Evolutionary conservation across 2,113 vertebrate genomes (phyloP), one percentile per base, ranked within the genome.

Genomic region (Helogale parvula): DNA sequence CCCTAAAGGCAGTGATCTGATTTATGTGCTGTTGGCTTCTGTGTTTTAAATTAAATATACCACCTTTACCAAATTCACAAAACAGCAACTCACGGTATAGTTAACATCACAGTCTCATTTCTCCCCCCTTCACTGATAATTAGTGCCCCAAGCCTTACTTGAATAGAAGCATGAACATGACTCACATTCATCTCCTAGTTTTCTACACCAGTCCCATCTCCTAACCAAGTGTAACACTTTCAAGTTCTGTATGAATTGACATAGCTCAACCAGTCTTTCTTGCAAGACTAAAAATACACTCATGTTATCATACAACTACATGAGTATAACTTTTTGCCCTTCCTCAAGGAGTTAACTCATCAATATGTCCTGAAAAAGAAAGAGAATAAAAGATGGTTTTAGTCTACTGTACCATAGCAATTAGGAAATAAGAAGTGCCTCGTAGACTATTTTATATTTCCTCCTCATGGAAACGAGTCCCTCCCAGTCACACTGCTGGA

Each of bases 151-250:
- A n/a, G 21, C 33, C 50, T 80, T 27, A 54, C 77, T 76, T 74
- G 85, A 97, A 63, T 21, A 90, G 45, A 86, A 23, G 31, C 47
- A 69, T 91, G 65, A 91, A 90, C 82, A 60, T 91, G 52, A 93
- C 33, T 82, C 83, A 94, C 60, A 69, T 19, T 8, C 25, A 96
- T 66, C 66, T 88, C 60, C 25, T 90, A 72, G 27, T 92, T 87
- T 65, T 88, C 80, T 92, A 66, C 90, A 76, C 50, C 90, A 65
- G 11, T 23, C n/a, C 54, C n/a, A 50, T 66, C 69, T 93, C 33
- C 74, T 84, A 93, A 84, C 45, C 52, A 93, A 87, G 38, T 29
- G 19, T 25, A 77, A 80, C 3, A 9, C 77, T 89, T 88, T 93
- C 86, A 92, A 94, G 65, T 66, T 29, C 38, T 45, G 11, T 92